Percentiles rank a stretch among this genome's conserved stretches.
These are phyloP conservation scores for Tetragonula carbonaria DNA, from an alignment of 2,888 invertebrate species.

Conservation along the genomic window DNA sequence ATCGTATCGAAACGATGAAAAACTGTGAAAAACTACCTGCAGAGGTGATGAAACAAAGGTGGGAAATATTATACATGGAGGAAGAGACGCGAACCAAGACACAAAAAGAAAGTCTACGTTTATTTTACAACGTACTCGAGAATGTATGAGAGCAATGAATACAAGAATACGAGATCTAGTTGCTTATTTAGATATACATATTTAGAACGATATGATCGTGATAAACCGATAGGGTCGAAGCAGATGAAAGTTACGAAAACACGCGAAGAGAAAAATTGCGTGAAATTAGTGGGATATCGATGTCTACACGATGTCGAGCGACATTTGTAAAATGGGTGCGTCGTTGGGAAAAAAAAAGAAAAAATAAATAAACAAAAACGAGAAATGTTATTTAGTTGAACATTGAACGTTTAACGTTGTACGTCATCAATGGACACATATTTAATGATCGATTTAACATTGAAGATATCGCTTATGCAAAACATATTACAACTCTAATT, in stretches of 20 bases:
- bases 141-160: constrained; percentile 33
- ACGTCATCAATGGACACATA: not conserved
- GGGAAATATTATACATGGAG: not conserved
- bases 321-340: constrained; percentile 15
- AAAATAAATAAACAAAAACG: not conserved
- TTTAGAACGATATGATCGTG: not conserved
- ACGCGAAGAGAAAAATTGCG: not conserved
- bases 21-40: not conserved
- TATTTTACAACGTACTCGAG: constrained; percentile 29
- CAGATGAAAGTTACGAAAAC: constrained; percentile 22
- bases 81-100: not conserved
- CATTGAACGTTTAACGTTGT: not conserved
- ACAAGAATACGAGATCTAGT: constrained; percentile 45
- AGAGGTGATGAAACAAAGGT: not conserved
- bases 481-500: not conserved
- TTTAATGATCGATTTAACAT: not conserved
- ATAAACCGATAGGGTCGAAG: constrained; percentile 8
- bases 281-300: not conserved
- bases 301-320: constrained; percentile 32
- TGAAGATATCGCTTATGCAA: not conserved
- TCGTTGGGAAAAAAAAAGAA: not conserved
- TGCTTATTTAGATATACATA: constrained; percentile 55
- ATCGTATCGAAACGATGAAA: constrained; percentile 27
- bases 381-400: not conserved
- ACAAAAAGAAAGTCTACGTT: constrained; percentile 39